phyloP scores from a whole-genome alignment of 2,888 invertebrate genomes.

The Hirtodrosophila cameraria region DNA sequence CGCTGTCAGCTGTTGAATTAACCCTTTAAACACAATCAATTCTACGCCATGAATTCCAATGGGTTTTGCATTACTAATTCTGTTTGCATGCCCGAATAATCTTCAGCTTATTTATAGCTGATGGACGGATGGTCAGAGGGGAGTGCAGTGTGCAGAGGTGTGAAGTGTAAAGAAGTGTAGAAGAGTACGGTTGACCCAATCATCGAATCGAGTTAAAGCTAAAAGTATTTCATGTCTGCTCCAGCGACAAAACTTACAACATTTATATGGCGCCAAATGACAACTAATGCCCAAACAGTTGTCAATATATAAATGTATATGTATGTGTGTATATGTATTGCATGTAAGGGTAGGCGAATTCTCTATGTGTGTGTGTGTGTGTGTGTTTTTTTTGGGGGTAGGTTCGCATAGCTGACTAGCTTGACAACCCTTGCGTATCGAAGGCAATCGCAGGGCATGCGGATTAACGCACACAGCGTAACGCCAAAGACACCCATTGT shows the following conservation, averaged over 20 bases:
- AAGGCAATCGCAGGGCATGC: conserved; percentile 59
- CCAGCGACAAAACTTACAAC: neutral
- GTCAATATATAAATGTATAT: too few relatives aligned
- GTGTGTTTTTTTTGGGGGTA: conserved; percentile 20
- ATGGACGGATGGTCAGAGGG: neutral
- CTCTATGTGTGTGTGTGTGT: neutral
- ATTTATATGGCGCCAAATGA: conserved; percentile 49
- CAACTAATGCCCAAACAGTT: conserved; percentile 56
- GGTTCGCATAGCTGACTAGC: conserved; percentile 1
- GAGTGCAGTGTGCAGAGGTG: neutral
- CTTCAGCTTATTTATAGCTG: conserved; percentile 32
- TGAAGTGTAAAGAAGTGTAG: neutral
- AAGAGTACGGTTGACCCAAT: conserved; percentile 39
- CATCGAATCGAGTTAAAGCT: conserved; percentile 48
- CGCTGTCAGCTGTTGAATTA: neutral
- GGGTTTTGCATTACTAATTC: conserved; percentile 43
- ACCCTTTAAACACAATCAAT: neutral
- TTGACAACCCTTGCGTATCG: conserved; percentile 66
- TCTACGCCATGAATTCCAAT: conserved; percentile 6
- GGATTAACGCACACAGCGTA: conserved; percentile 65
- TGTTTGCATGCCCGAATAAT: conserved; percentile 46
- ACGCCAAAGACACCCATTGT: conserved; percentile 23
- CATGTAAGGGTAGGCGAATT: conserved; percentile 24
- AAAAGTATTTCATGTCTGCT: conserved; percentile 14
- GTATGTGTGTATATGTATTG: conserved; percentile 21